These are phyloP conservation scores for Pterocles burchelli DNA, from an alignment of 2,113 vertebrate genomes.

Conservation along the genomic window DNA sequence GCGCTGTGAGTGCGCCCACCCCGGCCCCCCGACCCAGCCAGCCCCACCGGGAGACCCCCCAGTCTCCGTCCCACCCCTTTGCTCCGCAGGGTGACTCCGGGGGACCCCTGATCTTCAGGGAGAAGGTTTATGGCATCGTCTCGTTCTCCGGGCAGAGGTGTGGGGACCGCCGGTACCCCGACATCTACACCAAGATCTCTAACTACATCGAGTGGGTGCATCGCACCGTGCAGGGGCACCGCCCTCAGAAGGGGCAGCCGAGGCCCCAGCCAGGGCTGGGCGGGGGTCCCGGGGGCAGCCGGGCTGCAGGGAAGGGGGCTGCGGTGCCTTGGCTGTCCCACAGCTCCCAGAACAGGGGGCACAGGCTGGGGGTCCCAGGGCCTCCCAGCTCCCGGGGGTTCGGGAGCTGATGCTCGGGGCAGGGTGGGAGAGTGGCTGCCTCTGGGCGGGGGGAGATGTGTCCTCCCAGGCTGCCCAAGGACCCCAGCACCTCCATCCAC, in stretches of 20 bases:
- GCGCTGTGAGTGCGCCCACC: slow-evolving; percentile 7
- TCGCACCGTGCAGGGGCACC: neutral
- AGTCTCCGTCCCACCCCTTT: neutral
- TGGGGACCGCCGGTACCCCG: slow-evolving; percentile 63
- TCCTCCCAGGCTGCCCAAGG: neutral
- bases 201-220: slow-evolving; percentile 71
- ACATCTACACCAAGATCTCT: slow-evolving; percentile 75
- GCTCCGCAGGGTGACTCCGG: slow-evolving; percentile 72
- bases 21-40: fast-evolving
- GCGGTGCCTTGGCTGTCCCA: neutral
- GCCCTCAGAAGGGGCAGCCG: fast-evolving
- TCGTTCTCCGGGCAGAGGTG: slow-evolving; percentile 74
- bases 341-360: neutral
- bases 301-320: fast-evolving
- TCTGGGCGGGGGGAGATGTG: fast-evolving
- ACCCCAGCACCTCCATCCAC: fast-evolving
- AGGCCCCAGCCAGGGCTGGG: neutral
- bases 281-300: fast-evolving
- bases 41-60: fast-evolving
- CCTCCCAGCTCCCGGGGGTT: neutral
- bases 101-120: slow-evolving; percentile 71
- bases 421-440: neutral
- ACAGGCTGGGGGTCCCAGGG: neutral
- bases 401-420: neutral
- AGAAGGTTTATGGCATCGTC: slow-evolving; percentile 58